Evolutionary conservation across 2,888 invertebrate species (phyloP).

Genomic region (Rhodophaea formosa): DNA sequence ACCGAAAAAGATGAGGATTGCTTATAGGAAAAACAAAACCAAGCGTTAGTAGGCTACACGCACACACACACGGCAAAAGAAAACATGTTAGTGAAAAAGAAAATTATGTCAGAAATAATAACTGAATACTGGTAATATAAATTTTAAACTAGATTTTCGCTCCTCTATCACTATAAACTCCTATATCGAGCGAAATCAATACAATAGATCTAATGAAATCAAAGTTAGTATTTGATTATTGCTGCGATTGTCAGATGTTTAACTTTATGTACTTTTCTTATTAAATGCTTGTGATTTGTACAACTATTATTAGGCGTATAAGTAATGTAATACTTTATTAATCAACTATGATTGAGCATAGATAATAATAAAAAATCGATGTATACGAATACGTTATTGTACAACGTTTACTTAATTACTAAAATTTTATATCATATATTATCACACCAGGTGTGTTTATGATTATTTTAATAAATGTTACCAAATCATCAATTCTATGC

Average conservation of each 20-base stretch:
- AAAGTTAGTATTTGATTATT: constrained; percentile 41
- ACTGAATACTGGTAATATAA: constrained; percentile 24
- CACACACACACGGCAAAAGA: constrained; percentile 56
- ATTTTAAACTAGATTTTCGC: constrained; percentile 9
- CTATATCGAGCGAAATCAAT: constrained; percentile 33
- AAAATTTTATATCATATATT: neutral
- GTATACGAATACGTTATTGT: neutral
- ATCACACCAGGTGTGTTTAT: neutral
- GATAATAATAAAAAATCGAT: neutral
- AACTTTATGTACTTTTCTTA: constrained; percentile 27
- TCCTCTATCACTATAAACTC: constrained; percentile 3
- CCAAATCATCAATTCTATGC: neutral
- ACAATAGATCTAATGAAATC: constrained; percentile 33
- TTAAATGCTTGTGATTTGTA: constrained; percentile 64
- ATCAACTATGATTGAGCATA: constrained; percentile 7
- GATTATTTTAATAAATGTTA: neutral
- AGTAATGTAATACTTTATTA: neutral
- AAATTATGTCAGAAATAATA: constrained; percentile 26
- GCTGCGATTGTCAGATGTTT: constrained; percentile 63
- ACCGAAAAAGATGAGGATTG: constrained; percentile 51
- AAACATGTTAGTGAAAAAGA: constrained; percentile 56
- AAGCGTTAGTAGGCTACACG: constrained; percentile 61
- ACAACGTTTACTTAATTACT: neutral
- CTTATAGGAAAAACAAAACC: constrained; percentile 39
- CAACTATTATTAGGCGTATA: constrained; percentile 34